Evolutionary conservation across 2,888 invertebrate genomes (phyloP).

Genomic region (Noctuana brunneofusca): DNA sequence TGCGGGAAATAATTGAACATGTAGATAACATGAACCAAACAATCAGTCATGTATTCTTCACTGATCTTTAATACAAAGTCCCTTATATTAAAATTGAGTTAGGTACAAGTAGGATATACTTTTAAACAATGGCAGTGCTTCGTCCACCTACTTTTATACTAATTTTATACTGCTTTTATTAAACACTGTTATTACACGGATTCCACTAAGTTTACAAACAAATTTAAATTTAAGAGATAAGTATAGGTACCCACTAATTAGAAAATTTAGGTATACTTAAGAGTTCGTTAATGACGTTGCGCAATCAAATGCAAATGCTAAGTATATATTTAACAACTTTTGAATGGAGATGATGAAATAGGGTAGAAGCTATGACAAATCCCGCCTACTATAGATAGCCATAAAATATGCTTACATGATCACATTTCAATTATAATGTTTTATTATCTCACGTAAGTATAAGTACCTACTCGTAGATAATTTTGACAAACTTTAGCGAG

Average conservation of each 20-base stretch:
- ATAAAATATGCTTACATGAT: too few relatives aligned
- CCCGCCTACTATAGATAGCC: too few relatives aligned
- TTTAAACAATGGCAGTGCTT: background rate
- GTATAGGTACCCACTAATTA: too few relatives aligned
- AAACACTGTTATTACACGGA: background rate
- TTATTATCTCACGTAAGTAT: too few relatives aligned
- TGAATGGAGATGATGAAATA: background rate
- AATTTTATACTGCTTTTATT: too few relatives aligned
- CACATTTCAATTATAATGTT: too few relatives aligned
- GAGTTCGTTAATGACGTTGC: background rate
- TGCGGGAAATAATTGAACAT: background rate
- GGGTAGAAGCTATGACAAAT: background rate
- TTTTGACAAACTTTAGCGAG: too few relatives aligned
- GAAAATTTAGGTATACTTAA: too few relatives aligned
- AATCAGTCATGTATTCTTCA: conserved; percentile 1
- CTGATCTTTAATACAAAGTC: background rate
- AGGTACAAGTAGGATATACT: too few relatives aligned
- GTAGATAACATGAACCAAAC: background rate
- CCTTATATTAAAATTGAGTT: background rate
- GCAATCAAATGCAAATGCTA: background rate
- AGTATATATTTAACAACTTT: background rate
- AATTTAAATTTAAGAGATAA: too few relatives aligned
- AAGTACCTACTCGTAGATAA: too few relatives aligned
- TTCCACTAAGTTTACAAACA: background rate
- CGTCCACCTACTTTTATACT: too few relatives aligned